Percentiles rank a stretch among this genome's conserved stretches.
phyloP scores from a whole-genome alignment of 1,140 invertebrate genomes.

The Conus ventricosus region DNA sequence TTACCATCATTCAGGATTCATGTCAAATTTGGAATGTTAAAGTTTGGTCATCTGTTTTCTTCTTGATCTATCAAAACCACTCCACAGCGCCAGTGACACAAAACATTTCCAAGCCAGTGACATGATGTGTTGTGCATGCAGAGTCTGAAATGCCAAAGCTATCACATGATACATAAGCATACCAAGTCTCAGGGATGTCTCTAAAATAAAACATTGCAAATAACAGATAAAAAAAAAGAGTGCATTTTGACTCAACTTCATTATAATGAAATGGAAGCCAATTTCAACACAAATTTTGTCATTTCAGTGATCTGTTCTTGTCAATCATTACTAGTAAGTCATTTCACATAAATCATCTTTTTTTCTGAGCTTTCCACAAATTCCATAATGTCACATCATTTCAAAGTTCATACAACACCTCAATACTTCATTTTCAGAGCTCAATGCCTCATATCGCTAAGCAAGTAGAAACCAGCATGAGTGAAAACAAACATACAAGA shows the following conservation, averaged over 20 bases:
- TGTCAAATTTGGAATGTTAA: too few species aligned
- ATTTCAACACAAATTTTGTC: not conserved
- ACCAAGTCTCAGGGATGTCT: not conserved
- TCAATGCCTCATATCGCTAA: not conserved
- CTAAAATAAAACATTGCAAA: not conserved
- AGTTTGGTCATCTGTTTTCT: too few species aligned
- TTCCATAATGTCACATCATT: too few species aligned
- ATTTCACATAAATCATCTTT: too few species aligned
- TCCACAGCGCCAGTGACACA: not conserved
- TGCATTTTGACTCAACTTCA: too few species aligned
- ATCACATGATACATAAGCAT: not conserved
- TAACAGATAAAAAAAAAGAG: not conserved
- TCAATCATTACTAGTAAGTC: too few species aligned
- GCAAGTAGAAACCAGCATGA: not conserved
- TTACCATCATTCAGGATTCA: not conserved
- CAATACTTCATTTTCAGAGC: too few species aligned
- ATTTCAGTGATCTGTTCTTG: too few species aligned
- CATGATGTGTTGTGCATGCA: not conserved
- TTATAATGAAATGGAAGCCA: not conserved
- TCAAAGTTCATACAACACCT: too few species aligned
- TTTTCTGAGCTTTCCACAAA: too few species aligned
- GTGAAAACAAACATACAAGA: not conserved
- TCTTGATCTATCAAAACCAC: not conserved
- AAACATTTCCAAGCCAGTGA: slow-evolving; percentile 1
- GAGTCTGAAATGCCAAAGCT: not conserved